These are phyloP conservation scores for Pegea sp. DNA, from an alignment of 23 tunicate genomes.

Conservation along the genomic window DNA sequence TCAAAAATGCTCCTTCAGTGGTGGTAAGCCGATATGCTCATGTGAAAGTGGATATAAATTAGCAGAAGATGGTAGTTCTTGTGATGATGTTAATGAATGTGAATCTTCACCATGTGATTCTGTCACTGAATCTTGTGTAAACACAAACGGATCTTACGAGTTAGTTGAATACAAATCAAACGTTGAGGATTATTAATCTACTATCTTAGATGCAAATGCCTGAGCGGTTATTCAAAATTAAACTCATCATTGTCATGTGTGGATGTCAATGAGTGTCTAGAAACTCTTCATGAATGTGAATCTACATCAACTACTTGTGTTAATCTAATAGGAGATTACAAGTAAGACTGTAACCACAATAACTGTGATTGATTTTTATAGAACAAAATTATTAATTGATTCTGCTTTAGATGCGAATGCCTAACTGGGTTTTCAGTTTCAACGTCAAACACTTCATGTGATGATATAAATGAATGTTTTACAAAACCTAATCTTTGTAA, in stretches of 20 bases:
- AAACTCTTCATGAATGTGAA: not conserved
- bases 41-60: slow-evolving; percentile 2
- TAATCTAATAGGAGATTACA: not conserved
- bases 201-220: slow-evolving; percentile 9
- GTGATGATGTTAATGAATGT: slow-evolving; percentile 19
- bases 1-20: not conserved
- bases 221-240: slow-evolving; percentile 1
- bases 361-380: too few species aligned
- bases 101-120: not conserved
- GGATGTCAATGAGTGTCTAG: slow-evolving; percentile 16
- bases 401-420: slow-evolving; percentile 11
- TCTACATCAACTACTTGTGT: not conserved
- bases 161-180: not conserved
- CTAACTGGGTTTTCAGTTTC: slow-evolving; percentile 1
- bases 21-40: not conserved
- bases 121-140: not conserved
- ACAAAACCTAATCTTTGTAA: slow-evolving; percentile 1
- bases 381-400: too few species aligned
- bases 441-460: slow-evolving; percentile 1
- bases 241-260: slow-evolving; percentile 3
- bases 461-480: slow-evolving; percentile 27
- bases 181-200: not conserved
- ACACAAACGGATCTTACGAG: slow-evolving; percentile 6
- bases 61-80: not conserved
- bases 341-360: too few species aligned